A percentile compares a stretch with the other conserved stretches of the same genome.
Conservation (phyloP, 1,140 invertebrate species). For the Calephelis nemesis region DNA sequence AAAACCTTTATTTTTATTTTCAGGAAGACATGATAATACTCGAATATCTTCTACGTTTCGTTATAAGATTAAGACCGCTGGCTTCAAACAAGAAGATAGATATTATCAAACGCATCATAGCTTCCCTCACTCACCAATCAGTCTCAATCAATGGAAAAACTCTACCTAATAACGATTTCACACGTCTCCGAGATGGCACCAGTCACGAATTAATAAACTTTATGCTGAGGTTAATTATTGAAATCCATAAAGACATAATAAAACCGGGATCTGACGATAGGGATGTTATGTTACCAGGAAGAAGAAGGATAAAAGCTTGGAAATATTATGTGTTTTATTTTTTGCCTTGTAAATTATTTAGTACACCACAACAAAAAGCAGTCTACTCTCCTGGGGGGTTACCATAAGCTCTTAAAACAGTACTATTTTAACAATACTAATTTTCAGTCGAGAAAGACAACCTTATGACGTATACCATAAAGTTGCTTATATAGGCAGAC, state of each 20-base stretch:
- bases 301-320: slow-evolving; percentile 65
- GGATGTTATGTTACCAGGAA: slow-evolving; percentile 55
- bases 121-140: slow-evolving; percentile 83
- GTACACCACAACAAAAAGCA: no score
- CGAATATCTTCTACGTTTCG: slow-evolving; percentile 87
- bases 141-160: slow-evolving; percentile 78
- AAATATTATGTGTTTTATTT: slow-evolving; percentile 42
- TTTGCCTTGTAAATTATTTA: neutral
- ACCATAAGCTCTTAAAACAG: no score
- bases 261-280: slow-evolving; percentile 58
- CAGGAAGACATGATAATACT: slow-evolving; percentile 83
- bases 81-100: slow-evolving; percentile 79
- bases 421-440: no score
- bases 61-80: slow-evolving; percentile 83
- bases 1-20: slow-evolving; percentile 34
- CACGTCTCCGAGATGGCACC: slow-evolving; percentile 60
- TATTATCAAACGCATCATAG: slow-evolving; percentile 82
- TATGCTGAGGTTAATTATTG: slow-evolving; percentile 58
- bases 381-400: no score
- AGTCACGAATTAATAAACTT: slow-evolving; percentile 59
- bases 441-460: no score
- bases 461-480: no score
- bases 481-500: no score
- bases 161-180: slow-evolving; percentile 71
- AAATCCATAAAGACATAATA: slow-evolving; percentile 61